Conservation (phyloP, 2,888 invertebrate genomes). For the Unio pictorum region DNA sequence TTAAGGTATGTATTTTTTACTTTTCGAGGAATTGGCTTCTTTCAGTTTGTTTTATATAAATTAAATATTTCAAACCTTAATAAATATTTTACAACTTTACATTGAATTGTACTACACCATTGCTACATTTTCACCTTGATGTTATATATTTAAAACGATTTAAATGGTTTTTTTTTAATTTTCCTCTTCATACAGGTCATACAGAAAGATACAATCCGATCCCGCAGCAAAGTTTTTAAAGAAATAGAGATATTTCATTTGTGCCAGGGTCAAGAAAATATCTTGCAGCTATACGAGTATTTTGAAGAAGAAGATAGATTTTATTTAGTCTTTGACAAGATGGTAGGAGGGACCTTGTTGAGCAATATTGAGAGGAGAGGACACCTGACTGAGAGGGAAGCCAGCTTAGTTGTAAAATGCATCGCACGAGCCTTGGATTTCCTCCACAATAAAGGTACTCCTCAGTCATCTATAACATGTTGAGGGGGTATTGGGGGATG, state of each 20-base stretch:
- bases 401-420: constrained; percentile 93
- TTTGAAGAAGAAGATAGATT: constrained; percentile 92
- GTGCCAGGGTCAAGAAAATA: constrained; percentile 97
- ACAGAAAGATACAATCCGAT: constrained; percentile 94
- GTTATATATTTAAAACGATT: no score
- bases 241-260: constrained; percentile 99
- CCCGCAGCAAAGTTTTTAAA: constrained; percentile 94
- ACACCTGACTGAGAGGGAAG: constrained; percentile 96
- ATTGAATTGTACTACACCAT: no score
- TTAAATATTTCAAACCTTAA: not conserved
- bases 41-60: constrained; percentile 4
- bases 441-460: constrained; percentile 87
- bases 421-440: constrained; percentile 95
- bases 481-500: no score
- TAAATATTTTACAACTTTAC: not conserved
- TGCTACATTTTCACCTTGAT: no score
- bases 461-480: not conserved
- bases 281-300: constrained; percentile 93
- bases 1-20: constrained; percentile 77
- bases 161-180: not conserved
- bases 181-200: constrained; percentile 78
- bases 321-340: constrained; percentile 98
- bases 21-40: not conserved
- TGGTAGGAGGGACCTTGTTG: constrained; percentile 90
- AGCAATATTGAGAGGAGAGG: constrained; percentile 93